These are phyloP conservation scores for Drosophila jambulina DNA, from an alignment of 1,140 invertebrate species.

Conservation along the genomic window DNA sequence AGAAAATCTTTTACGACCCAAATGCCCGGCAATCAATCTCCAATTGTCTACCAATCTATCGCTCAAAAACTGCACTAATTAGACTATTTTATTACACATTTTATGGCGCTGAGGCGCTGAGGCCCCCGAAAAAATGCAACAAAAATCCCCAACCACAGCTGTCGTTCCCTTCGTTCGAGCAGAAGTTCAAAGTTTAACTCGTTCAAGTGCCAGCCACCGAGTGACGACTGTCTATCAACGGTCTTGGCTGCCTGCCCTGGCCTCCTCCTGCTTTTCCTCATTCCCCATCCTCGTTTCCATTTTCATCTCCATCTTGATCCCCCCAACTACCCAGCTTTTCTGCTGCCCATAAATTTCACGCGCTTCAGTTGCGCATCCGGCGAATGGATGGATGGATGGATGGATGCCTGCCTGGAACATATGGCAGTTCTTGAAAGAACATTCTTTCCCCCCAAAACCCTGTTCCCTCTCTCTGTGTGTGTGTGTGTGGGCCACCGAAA, in stretches of 20 bases:
- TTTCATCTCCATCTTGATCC: slow-evolving; percentile 12
- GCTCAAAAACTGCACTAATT: slow-evolving; percentile 58
- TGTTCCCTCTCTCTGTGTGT: not conserved
- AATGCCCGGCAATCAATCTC: slow-evolving; percentile 48
- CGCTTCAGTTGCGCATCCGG: slow-evolving; percentile 76
- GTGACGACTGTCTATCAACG: slow-evolving; percentile 71
- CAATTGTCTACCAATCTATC: slow-evolving; percentile 56
- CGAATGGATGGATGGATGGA: slow-evolving; percentile 34
- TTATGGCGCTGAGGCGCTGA: slow-evolving; percentile 43
- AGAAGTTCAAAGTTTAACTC: slow-evolving; percentile 70
- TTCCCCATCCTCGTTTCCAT: slow-evolving; percentile 7
- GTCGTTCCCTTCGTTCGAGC: slow-evolving; percentile 35
- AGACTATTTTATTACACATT: slow-evolving; percentile 57
- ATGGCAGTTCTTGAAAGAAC: slow-evolving; percentile 66
- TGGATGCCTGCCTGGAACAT: slow-evolving; percentile 54
- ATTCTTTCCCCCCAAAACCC: slow-evolving; percentile 37
- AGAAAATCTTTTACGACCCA: slow-evolving; percentile 46
- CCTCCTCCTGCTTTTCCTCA: not conserved
- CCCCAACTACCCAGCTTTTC: slow-evolving; percentile 3
- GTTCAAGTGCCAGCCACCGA: slow-evolving; percentile 68
- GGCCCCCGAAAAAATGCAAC: slow-evolving; percentile 34
- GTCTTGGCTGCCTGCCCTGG: slow-evolving; percentile 3
- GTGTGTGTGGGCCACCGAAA: slow-evolving; percentile 44
- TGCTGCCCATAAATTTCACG: slow-evolving; percentile 73
- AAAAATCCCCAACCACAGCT: slow-evolving; percentile 7